Evolutionary conservation across 1,140 invertebrate species (phyloP), one percentile per base, ranked within the genome.

Genomic region (Drosophila hydei): DNA sequence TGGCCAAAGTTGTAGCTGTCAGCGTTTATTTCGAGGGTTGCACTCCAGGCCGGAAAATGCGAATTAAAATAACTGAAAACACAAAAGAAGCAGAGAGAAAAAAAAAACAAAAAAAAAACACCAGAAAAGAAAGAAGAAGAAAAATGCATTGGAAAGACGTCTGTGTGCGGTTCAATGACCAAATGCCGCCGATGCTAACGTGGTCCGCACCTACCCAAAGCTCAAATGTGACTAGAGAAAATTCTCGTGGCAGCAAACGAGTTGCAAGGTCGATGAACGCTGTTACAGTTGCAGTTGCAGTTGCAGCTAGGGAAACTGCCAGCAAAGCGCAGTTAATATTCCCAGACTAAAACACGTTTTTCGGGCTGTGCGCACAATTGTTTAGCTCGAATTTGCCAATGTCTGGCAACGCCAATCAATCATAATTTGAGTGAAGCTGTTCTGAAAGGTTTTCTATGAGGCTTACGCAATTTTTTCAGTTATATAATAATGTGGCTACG

Each of bases 181-280:
- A 71, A 63, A 48, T 50, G 60, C 38, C 67, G 55, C 42, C 59
- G 51, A 55, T 63, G 67, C 18, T 63, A 68, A 60, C 64, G 47
- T 59, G 27, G 47, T 36, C 58, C 48, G 59, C 56, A 61, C 58
- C 56, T 69, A 47, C 33, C 45, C 64, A 43, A 56, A 27, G 54
- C 54, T 56, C 48, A 43, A 60, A 59, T 42, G 33, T 59, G 48
- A 33, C 62, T 59, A 59, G 58, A 52, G 59, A 61, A 47, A 43
- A 61, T 65, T 45, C 58, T 54, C 43, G 56, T 61, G 40, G 55
- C 55, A 14, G 38, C 76, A 74, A 79, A 79, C 77, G 72, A 75
- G 77, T 79, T 79, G 75, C 79, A 89, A 89, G 83, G 84, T 89
- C 84, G 84, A 83, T 84, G 84, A 89, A 88, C 84, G 81, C 76